Percentiles rank a stretch among this genome's conserved stretches.
These are phyloP conservation scores for Mythimna albipuncta DNA, from an alignment of 2,888 invertebrate species.

Conservation along the genomic window DNA sequence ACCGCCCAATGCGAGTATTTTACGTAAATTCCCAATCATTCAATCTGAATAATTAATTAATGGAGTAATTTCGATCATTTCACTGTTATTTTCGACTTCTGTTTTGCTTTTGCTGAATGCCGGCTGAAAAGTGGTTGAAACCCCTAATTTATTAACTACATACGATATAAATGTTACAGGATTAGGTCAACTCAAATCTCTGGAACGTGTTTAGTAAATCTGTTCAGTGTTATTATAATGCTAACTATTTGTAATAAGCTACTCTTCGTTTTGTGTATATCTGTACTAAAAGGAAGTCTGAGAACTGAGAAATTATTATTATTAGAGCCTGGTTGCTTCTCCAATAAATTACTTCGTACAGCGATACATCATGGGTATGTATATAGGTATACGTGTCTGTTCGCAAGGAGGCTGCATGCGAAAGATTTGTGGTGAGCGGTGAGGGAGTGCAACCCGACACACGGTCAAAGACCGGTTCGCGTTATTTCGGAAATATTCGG, in stretches of 20 bases:
- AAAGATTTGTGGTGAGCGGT: conserved; percentile 79
- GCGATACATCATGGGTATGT: conserved; percentile 23
- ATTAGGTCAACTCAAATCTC: conserved; percentile 19
- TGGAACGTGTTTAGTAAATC: conserved; percentile 20
- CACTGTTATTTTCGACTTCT: conserved; percentile 3
- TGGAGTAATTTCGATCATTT: neutral
- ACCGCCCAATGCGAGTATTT: too few relatives aligned
- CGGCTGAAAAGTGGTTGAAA: conserved; percentile 2
- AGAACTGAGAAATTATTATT: conserved; percentile 26
- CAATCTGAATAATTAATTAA: neutral
- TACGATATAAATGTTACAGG: neutral
- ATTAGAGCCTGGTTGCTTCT: conserved; percentile 25
- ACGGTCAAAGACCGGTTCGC: conserved; percentile 89
- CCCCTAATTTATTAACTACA: conserved; percentile 2
- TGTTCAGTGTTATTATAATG: conserved; percentile 46
- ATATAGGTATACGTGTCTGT: conserved; percentile 37
- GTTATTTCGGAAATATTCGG: conserved; percentile 85
- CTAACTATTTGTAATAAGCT: conserved; percentile 41
- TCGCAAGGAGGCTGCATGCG: conserved; percentile 71
- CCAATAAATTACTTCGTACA: conserved; percentile 11
- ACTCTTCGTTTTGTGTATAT: conserved; percentile 15
- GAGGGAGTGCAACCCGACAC: conserved; percentile 77
- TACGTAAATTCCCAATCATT: neutral
- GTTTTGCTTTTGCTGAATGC: neutral
- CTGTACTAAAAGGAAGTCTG: conserved; percentile 28